These are phyloP conservation scores for Andrena bicolor DNA, from an alignment of 2,888 invertebrate species.

Conservation along the genomic window DNA sequence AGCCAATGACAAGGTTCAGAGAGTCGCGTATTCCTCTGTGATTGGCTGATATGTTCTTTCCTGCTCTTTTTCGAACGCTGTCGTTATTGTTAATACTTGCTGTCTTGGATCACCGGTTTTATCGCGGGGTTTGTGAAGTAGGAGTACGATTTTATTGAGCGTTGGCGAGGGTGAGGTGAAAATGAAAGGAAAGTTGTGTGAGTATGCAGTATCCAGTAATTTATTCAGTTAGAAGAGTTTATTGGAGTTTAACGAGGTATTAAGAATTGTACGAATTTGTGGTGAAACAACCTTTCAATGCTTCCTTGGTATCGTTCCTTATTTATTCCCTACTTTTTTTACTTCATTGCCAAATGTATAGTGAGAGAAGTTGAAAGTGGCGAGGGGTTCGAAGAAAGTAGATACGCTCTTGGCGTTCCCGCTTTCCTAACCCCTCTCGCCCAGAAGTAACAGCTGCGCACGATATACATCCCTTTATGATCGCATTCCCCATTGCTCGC, in stretches of 20 bases:
- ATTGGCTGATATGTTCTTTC: background rate
- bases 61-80: background rate
- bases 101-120: background rate
- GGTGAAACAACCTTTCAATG: too few relatives aligned
- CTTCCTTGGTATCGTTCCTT: too few relatives aligned
- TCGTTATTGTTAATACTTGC: too few relatives aligned
- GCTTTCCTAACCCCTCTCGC: slow-evolving; percentile 50
- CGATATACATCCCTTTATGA: slow-evolving; percentile 56
- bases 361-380: background rate
- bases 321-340: too few relatives aligned
- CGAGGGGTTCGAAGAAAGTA: background rate
- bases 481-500: slow-evolving; percentile 19
- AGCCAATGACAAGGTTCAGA: background rate
- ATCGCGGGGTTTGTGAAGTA: background rate
- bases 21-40: background rate
- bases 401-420: slow-evolving; percentile 27
- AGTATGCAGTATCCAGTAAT: too few relatives aligned
- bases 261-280: too few relatives aligned
- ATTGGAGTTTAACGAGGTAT: too few relatives aligned
- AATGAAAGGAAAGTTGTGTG: background rate
- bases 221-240: too few relatives aligned
- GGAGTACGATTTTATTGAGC: background rate
- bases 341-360: too few relatives aligned
- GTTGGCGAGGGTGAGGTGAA: background rate
- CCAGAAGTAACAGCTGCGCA: slow-evolving; percentile 65